A percentile compares a stretch with the other conserved stretches of the same genome.
phyloP scores from a whole-genome alignment of 2,113 vertebrate genomes.

The Neolamprologus longior region DNA sequence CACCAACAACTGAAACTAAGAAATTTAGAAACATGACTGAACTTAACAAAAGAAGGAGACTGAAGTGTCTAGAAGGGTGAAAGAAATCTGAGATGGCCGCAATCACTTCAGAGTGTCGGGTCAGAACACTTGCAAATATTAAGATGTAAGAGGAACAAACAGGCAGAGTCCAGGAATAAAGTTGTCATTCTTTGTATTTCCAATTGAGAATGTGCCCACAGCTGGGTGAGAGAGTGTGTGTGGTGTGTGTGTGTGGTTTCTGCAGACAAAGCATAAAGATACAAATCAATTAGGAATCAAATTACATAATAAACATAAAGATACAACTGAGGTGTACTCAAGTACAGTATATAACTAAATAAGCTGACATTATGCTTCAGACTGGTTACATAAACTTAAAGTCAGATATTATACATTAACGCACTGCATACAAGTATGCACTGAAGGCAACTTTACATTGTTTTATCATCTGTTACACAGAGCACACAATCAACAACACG shows the following conservation, averaged over 20 bases:
- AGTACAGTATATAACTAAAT: background rate
- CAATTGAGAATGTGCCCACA: background rate
- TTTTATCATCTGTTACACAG: background rate
- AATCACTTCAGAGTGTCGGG: background rate
- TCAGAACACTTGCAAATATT: background rate
- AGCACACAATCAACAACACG: background rate
- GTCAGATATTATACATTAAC: background rate
- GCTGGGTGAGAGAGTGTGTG: fast-evolving
- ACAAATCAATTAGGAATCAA: background rate
- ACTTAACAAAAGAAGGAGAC: background rate
- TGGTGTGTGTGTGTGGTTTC: background rate
- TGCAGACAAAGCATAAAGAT: background rate
- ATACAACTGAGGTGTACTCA: background rate
- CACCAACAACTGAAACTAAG: background rate
- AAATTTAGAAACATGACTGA: background rate
- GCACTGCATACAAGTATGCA: background rate
- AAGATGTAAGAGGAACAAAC: background rate
- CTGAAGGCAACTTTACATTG: background rate
- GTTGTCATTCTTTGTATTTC: background rate
- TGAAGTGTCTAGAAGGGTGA: background rate
- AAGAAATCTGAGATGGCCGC: background rate
- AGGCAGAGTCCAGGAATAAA: background rate
- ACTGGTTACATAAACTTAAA: background rate
- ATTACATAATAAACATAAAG: background rate
- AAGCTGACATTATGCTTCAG: background rate